Conservation (phyloP, 2,113 vertebrate species). For the Zosterops pallidus region DNA sequence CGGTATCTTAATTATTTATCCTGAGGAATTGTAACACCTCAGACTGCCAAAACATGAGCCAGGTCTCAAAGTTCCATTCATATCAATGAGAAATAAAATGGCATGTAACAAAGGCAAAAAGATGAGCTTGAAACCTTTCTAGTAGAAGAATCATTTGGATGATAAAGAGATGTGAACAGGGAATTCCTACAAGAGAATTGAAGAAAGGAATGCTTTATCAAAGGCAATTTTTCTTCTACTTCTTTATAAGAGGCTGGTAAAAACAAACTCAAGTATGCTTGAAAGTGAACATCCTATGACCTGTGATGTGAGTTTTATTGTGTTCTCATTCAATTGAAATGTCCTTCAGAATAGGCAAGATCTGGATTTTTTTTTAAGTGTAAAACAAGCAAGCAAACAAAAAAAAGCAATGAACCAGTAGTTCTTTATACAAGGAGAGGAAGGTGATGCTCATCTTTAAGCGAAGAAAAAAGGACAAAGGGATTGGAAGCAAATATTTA, state of each 20-base stretch:
- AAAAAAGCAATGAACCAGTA: background rate
- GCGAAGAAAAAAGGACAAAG: background rate
- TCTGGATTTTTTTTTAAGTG: background rate
- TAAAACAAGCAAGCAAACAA: background rate
- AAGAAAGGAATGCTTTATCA: slow-evolving; percentile 22
- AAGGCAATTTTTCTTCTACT: background rate
- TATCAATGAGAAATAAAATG: background rate
- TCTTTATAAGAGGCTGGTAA: background rate
- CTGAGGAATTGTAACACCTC: background rate
- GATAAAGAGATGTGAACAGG: background rate
- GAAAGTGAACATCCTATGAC: background rate
- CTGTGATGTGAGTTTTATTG: background rate
- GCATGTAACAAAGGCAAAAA: slow-evolving; percentile 7
- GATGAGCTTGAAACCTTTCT: background rate
- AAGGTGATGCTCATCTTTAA: background rate
- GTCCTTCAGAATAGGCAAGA: background rate
- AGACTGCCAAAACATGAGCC: background rate
- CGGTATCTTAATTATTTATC: background rate
- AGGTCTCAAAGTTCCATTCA: background rate
- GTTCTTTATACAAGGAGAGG: background rate
- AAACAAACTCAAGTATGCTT: background rate
- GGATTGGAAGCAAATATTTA: background rate
- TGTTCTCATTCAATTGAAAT: background rate
- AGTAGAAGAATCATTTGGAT: background rate
- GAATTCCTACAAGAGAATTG: slow-evolving; percentile 13